Percentiles rank a stretch among this genome's conserved stretches.
These are phyloP conservation scores for Anarhynchus alexandrinus DNA, from an alignment of 2,113 vertebrate species.

Conservation along the genomic window DNA sequence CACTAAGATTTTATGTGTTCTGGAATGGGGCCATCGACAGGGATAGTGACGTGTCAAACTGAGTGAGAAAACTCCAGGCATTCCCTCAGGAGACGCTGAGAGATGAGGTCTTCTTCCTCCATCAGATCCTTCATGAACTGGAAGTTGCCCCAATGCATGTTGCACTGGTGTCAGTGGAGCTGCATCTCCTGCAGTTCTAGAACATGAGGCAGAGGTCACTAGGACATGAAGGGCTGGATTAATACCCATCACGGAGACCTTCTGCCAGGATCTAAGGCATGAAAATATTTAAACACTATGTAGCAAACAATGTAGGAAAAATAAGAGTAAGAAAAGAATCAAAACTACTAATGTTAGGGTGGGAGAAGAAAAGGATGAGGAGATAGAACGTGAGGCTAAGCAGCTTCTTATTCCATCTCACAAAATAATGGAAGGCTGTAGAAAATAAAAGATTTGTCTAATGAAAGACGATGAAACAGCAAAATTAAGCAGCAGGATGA, in stretches of 20 bases:
- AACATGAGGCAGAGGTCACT: not conserved
- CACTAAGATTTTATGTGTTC: not conserved
- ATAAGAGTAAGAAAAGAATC: not conserved
- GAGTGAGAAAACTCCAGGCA: not conserved
- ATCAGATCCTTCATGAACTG: not conserved
- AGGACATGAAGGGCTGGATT: not conserved
- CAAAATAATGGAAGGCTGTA: not conserved
- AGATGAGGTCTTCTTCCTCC: not conserved
- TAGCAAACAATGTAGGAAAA: not conserved
- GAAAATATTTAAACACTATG: not conserved
- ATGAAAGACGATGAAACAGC: not conserved
- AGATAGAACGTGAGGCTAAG: not conserved
- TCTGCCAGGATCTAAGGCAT: not conserved
- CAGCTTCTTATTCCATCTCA: not conserved
- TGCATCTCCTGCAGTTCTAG: not conserved
- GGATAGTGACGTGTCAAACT: not conserved
- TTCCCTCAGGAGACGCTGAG: not conserved
- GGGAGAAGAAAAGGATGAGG: not conserved
- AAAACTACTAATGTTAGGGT: not conserved
- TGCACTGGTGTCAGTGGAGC: not conserved
- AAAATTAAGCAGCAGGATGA: not conserved
- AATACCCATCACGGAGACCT: not conserved
- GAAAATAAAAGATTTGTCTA: not conserved
- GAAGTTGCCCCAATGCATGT: not conserved
- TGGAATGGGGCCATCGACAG: not conserved